Base-by-base conservation (phyloP, 1,140 invertebrate species). In the Drosophila seguyi region DNA sequence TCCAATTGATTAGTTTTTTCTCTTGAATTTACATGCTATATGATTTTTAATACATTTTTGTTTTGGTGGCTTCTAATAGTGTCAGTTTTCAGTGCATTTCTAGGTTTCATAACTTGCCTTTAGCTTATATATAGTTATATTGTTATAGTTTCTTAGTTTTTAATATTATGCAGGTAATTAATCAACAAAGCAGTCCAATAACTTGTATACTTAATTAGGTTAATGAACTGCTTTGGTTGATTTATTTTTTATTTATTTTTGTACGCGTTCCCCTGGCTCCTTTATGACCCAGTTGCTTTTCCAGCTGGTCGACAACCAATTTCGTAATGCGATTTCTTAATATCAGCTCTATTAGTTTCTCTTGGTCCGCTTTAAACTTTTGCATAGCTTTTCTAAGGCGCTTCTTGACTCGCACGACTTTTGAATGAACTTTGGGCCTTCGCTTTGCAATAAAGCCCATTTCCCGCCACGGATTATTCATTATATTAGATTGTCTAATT, bases 401-500 rank as follows among this genome's bases (percentile, higher is more conserved):
- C 29, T 76, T 72, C 27, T 55, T 65, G 0, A 68, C 1, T 1
- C 20, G 39, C 10, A 27, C 11, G 2, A 60, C 6, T 52, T 67
- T 69, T 0, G 4, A 1, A 20, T 29, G 4, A 3, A 47, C 58
- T 13, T 11, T 31, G 0, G 22, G 4, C 14, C 31, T 71, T 3
- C 31, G 10, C 1, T 31, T 44, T 16, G 7, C 14, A 0, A 53
- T 8, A 4, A 62, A 39, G 52, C 75, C 75, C 41, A 56, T 48
- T 38, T 72, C 58, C 5, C 36, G 31, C 79, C 80, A 82, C 11
- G 59, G 45, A 67, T 72, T 44, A 25, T 45, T 48, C 81, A 81
- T 80, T 18, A 50, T 22, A 50, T 20, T 50, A 5, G 31, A 25
- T 56, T 41, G 20, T 29, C 13, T 34, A 71, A 20, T 53, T 47